Percentiles rank a stretch among this genome's conserved stretches.
phyloP scores from a whole-genome alignment of 2,113 vertebrate genomes.

The Amazona vittata region DNA sequence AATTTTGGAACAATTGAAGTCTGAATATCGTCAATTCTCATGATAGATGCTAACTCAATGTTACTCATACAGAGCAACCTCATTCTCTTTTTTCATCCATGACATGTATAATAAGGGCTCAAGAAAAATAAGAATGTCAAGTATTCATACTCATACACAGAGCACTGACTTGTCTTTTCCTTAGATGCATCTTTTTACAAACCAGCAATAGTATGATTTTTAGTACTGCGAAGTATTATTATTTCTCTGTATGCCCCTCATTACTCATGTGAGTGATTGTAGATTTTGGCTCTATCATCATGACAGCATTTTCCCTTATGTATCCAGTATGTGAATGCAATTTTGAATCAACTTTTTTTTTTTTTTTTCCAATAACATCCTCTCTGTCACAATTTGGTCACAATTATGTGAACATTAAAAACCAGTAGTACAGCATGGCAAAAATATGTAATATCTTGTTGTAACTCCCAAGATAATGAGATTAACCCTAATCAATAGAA shows the following conservation, averaged over 20 bases:
- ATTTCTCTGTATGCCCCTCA: not conserved
- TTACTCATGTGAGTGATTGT: not conserved
- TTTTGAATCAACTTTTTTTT: not conserved
- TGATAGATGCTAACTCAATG: not conserved
- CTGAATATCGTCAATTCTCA: not conserved
- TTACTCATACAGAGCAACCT: not conserved
- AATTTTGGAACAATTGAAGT: not conserved
- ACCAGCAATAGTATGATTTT: not conserved
- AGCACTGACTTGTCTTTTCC: not conserved
- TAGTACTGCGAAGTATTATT: not conserved
- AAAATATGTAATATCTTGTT: not conserved
- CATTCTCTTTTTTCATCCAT: not conserved
- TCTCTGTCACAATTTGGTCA: not conserved
- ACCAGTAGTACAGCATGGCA: not conserved
- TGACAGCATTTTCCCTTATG: not conserved
- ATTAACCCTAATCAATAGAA: not conserved
- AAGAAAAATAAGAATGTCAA: not conserved
- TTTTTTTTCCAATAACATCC: not conserved
- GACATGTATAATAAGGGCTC: not conserved
- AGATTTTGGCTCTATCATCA: not conserved
- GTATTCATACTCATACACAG: rapidly evolving
- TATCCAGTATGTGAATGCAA: not conserved
- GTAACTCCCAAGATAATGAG: not conserved
- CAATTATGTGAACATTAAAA: not conserved
- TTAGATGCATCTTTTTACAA: not conserved